Conservation (phyloP, 1,140 invertebrate genomes). For the Cotesia vestalis region DNA sequence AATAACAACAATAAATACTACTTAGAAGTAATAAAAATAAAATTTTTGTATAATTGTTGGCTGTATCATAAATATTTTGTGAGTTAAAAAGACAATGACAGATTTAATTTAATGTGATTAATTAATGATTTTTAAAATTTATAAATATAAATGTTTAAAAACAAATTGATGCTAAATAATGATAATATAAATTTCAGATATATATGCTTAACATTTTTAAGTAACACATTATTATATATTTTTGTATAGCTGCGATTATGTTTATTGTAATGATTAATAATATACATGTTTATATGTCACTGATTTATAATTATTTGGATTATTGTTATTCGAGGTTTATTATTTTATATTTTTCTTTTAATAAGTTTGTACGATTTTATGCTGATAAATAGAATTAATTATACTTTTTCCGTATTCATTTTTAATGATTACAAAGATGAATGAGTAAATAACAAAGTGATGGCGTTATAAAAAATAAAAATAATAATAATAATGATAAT, state of each 20-base stretch:
- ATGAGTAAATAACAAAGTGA: too few relatives aligned
- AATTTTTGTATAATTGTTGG: too few relatives aligned
- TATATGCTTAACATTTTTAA: background rate
- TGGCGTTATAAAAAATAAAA: background rate
- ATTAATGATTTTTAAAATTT: too few relatives aligned
- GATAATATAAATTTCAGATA: background rate
- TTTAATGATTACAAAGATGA: background rate
- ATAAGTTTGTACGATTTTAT: background rate
- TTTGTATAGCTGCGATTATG: background rate
- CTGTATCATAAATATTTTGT: too few relatives aligned
- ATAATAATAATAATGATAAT: background rate
- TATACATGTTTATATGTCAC: too few relatives aligned
- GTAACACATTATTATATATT: background rate
- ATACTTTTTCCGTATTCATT: slow-evolving; percentile 16
- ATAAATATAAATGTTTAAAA: too few relatives aligned
- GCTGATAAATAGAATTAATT: background rate
- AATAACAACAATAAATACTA: too few relatives aligned
- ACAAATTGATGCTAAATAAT: too few relatives aligned
- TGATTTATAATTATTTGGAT: background rate
- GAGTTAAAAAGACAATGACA: too few relatives aligned
- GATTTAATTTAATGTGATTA: too few relatives aligned
- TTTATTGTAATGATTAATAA: background rate
- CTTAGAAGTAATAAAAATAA: too few relatives aligned
- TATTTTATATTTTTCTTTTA: slow-evolving; percentile 5
- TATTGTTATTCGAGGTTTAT: background rate